phyloP scores from a whole-genome alignment of 1,140 invertebrate species.

The Drosophila littoralis region DNA sequence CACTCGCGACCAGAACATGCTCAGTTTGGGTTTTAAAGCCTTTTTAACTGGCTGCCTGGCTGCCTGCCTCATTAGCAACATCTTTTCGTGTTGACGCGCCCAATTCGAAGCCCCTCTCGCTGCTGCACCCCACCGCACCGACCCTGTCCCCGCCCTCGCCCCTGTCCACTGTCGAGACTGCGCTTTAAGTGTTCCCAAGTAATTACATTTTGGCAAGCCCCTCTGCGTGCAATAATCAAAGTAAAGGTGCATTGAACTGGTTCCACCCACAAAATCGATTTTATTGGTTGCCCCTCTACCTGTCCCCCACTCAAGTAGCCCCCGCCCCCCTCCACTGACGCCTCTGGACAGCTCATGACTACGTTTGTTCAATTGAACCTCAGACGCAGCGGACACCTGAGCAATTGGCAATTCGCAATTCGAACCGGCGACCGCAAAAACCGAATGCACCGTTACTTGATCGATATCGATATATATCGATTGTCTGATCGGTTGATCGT shows the following conservation, averaged over 20 bases:
- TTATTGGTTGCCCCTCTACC: neutral
- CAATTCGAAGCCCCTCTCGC: constrained; percentile 15
- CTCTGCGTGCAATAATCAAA: constrained; percentile 41
- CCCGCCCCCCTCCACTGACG: neutral
- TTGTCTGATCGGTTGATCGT: neutral
- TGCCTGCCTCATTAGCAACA: constrained; percentile 56
- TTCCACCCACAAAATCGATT: constrained; percentile 55
- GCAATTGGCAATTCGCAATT: neutral
- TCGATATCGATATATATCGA: constrained; percentile 1
- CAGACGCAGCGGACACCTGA: constrained; percentile 14
- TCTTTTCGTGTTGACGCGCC: constrained; percentile 69
- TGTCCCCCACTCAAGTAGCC: too few relatives aligned
- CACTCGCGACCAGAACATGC: neutral
- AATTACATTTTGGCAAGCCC: constrained; percentile 70
- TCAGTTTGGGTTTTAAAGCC: neutral
- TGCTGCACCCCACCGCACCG: neutral
- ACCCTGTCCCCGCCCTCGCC: neutral
- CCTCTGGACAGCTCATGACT: too few relatives aligned
- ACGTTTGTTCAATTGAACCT: neutral
- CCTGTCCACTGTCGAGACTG: constrained; percentile 21
- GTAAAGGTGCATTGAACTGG: constrained; percentile 68
- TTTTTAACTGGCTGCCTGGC: constrained; percentile 9
- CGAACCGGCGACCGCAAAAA: constrained; percentile 13
- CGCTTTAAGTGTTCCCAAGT: constrained; percentile 34
- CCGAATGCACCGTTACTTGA: constrained; percentile 20